Evolutionary conservation across 2,888 invertebrate genomes (phyloP).

Genomic region (Drosophila eohydei): DNA sequence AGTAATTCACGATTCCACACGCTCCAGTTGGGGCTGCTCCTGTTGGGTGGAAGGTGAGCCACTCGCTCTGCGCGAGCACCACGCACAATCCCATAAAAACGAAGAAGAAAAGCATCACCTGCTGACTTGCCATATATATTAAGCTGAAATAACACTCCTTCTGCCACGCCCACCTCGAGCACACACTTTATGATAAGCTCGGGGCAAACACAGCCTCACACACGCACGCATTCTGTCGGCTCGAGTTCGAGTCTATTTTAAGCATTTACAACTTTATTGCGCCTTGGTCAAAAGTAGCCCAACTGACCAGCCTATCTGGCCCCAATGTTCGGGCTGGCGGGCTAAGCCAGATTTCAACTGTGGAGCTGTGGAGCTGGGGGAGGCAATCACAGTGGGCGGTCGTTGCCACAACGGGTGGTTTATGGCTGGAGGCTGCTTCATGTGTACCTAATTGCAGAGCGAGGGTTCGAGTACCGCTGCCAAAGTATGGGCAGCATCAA

Average conservation of each 20-base stretch:
- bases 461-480: constrained; percentile 36
- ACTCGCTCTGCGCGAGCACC: constrained; percentile 6
- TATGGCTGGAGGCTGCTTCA: constrained; percentile 13
- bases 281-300: constrained; percentile 55
- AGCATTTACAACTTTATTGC: constrained; percentile 69
- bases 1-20: constrained; percentile 10
- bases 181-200: constrained; percentile 29
- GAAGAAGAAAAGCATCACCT: constrained; percentile 60
- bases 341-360: constrained; percentile 31
- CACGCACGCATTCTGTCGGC: background rate
- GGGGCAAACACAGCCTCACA: background rate
- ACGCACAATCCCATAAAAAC: constrained; percentile 16
- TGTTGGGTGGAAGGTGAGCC: background rate
- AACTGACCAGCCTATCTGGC: background rate
- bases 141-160: constrained; percentile 49
- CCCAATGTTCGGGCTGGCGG: background rate
- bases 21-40: constrained; percentile 14
- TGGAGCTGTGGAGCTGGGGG: background rate
- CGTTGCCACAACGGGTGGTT: constrained; percentile 40
- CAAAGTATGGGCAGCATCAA: constrained; percentile 30
- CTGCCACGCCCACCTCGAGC: constrained; percentile 18
- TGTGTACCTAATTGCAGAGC: constrained; percentile 49
- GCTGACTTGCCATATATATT: constrained; percentile 66
- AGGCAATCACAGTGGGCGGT: constrained; percentile 54
- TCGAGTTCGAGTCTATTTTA: constrained; percentile 59